Evolutionary conservation across 2,888 invertebrate genomes (phyloP).

Genomic region (Clusia tigrina): DNA sequence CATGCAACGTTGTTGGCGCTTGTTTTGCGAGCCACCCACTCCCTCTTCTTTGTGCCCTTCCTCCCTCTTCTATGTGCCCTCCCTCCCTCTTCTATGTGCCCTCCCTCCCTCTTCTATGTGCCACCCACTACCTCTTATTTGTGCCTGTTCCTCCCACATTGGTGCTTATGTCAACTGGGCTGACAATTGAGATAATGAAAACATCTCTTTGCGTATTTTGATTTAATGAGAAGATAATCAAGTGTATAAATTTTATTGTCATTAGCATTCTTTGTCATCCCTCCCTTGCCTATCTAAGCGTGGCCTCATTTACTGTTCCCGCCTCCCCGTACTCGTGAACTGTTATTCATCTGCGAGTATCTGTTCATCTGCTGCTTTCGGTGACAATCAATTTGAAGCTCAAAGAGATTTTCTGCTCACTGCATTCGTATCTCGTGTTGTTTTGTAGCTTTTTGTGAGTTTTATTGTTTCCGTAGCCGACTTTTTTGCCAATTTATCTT

Average conservation of each 20-base stretch:
- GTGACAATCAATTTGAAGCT: background rate
- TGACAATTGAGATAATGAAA: slow-evolving; percentile 1
- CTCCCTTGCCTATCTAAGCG: background rate
- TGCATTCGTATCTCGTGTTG: background rate
- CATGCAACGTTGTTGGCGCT: background rate
- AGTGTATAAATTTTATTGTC: slow-evolving; percentile 43
- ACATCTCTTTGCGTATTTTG: slow-evolving; percentile 27
- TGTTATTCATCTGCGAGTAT: no score
- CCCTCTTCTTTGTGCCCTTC: background rate
- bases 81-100: background rate
- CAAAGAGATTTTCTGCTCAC: background rate
- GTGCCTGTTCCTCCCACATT: no score
- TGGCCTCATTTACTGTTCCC: background rate
- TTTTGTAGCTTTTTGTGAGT: slow-evolving; percentile 3
- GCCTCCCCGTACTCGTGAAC: background rate
- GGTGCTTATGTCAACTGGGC: no score
- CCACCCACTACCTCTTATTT: no score
- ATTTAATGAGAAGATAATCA: slow-evolving; percentile 52
- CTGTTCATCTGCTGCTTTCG: background rate
- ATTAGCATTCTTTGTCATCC: slow-evolving; percentile 32
- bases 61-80: background rate
- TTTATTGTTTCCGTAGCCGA: background rate
- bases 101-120: background rate
- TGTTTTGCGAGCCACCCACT: background rate
- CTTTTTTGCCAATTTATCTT: slow-evolving; percentile 30